These are phyloP conservation scores for Leptinotarsa defecta DNA, from an alignment of 1,140 invertebrate species.

Conservation along the genomic window DNA sequence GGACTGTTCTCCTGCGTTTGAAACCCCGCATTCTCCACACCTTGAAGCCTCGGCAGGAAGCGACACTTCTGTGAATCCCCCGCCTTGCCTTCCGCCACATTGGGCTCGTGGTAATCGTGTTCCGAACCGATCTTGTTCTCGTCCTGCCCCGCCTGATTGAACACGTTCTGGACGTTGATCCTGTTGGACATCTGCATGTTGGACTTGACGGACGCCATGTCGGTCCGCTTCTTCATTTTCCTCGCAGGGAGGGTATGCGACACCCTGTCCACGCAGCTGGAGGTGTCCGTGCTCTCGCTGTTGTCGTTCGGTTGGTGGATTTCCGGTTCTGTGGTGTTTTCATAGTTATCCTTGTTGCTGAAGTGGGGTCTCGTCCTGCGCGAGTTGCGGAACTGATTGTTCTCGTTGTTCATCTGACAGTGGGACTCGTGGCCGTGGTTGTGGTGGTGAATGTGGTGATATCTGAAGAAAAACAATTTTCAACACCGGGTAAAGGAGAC, in stretches of 20 bases:
- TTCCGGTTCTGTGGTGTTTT: conserved; percentile 55
- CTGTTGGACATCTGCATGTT: conserved; percentile 53
- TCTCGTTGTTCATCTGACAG: conserved; percentile 53
- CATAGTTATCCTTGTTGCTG: conserved; percentile 55
- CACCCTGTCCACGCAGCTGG: conserved; percentile 56
- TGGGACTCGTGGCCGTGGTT: conserved; percentile 53
- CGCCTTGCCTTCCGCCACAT: conserved; percentile 38
- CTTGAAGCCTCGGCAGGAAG: conserved; percentile 59
- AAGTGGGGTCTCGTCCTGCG: conserved; percentile 37
- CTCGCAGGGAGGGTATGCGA: conserved; percentile 59
- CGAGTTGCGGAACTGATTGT: conserved; percentile 40
- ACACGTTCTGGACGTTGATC: conserved; percentile 59
- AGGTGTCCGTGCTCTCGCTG: conserved; percentile 55
- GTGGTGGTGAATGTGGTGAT: conserved; percentile 53
- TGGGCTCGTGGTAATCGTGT: conserved; percentile 51
- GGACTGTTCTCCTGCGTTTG: conserved; percentile 63
- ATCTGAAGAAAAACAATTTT: conserved; percentile 33
- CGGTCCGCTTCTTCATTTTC: conserved; percentile 61
- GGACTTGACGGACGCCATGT: conserved; percentile 57
- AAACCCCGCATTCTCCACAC: conserved; percentile 71
- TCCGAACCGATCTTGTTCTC: conserved; percentile 42
- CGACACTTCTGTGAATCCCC: conserved; percentile 46
- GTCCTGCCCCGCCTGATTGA: conserved; percentile 41
- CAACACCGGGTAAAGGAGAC: too few species aligned
- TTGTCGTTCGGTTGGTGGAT: conserved; percentile 54